These are phyloP conservation scores for Fregata magnificens DNA, from an alignment of 2,113 vertebrate genomes.

Conservation along the genomic window DNA sequence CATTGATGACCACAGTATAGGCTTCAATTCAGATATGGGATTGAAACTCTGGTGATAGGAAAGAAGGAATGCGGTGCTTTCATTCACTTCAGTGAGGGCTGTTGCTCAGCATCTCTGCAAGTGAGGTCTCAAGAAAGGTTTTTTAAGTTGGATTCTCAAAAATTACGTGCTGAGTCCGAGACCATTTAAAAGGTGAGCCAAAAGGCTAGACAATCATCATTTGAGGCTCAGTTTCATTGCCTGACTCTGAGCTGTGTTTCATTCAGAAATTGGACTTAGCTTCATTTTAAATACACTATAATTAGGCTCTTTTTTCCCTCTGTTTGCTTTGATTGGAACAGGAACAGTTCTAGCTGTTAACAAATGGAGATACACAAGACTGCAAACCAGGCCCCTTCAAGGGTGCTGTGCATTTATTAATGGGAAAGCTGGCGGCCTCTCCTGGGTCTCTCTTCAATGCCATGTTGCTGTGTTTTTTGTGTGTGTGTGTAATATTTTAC, in stretches of 20 bases:
- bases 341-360: not conserved
- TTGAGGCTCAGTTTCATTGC: not conserved
- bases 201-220: not conserved
- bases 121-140: not conserved
- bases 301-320: not conserved
- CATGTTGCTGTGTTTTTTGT: not conserved
- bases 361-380: not conserved
- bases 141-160: not conserved
- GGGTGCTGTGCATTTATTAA: not conserved
- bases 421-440: not conserved
- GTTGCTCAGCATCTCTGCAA: not conserved
- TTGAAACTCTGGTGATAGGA: not conserved
- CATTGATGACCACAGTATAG: rapidly evolving
- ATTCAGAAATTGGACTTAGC: not conserved
- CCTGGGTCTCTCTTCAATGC: not conserved
- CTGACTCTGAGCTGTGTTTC: not conserved
- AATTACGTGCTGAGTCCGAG: not conserved
- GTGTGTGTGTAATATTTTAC: not conserved
- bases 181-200: not conserved
- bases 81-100: no score
- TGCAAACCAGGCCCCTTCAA: not conserved
- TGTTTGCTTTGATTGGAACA: not conserved
- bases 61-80: not conserved
- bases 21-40: not conserved
- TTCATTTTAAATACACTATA: not conserved